phyloP scores from a whole-genome alignment of 2,888 invertebrate species.

The Litoditis marina region DNA sequence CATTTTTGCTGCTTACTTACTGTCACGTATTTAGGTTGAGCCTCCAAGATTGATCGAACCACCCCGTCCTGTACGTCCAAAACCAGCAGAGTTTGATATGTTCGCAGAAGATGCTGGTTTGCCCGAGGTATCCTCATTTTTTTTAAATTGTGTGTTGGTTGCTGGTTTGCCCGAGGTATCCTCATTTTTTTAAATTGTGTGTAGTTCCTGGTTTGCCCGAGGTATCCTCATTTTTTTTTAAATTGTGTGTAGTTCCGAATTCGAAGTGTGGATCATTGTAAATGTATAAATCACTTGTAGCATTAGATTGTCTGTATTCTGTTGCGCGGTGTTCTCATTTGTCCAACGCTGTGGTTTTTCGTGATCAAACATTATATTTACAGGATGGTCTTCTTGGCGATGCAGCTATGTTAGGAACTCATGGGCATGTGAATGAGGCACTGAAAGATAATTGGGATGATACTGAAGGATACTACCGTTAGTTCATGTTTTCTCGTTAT shows the following conservation, averaged over 20 bases:
- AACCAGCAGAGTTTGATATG: conserved; percentile 55
- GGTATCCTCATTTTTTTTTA: neutral
- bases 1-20: no score
- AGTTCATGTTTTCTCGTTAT: conserved; percentile 45
- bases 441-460: conserved; percentile 99
- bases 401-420: conserved; percentile 62
- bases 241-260: conserved; percentile 45
- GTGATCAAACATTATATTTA: no score
- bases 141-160: conserved; percentile 23
- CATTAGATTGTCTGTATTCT: no score
- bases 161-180: conserved; percentile 43
- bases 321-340: no score
- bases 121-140: conserved; percentile 21
- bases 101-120: conserved; percentile 60
- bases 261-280: no score
- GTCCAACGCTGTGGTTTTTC: neutral
- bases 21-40: no score
- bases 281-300: neutral
- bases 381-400: conserved; percentile 53
- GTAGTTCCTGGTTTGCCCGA: conserved; percentile 51
- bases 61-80: no score
- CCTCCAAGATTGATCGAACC: no score
- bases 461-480: conserved; percentile 93
- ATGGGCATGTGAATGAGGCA: conserved; percentile 76
- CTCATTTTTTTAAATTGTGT: neutral